phyloP scores from a whole-genome alignment of 23 tunicate genomes.

The Trididemnum miniatum region DNA sequence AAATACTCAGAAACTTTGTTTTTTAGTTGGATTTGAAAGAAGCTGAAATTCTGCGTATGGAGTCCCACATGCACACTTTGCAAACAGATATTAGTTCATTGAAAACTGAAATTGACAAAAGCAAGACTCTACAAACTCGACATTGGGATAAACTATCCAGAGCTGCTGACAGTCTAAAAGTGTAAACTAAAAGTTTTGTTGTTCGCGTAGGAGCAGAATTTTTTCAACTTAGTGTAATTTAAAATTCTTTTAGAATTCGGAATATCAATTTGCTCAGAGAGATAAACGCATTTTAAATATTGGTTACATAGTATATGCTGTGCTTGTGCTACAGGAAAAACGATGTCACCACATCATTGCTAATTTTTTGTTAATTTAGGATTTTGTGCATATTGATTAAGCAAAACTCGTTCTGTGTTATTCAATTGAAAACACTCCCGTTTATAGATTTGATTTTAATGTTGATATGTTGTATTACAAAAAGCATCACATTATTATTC shows the following conservation, averaged over 20 bases:
- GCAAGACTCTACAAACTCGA: constrained; percentile 57
- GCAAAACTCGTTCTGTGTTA: no score
- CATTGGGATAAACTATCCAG: constrained; percentile 54
- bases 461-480: no score
- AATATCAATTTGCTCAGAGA: neutral
- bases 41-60: constrained; percentile 70
- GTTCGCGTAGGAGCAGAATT: neutral
- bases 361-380: no score
- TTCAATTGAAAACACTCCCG: no score
- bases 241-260: neutral
- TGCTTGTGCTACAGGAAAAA: no score
- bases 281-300: no score
- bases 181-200: neutral
- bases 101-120: constrained; percentile 56
- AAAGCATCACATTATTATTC: no score
- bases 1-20: no score
- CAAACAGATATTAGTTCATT: constrained; percentile 65
- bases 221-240: neutral
- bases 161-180: constrained; percentile 42
- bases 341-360: no score
- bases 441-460: no score
- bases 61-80: constrained; percentile 73
- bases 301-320: no score
- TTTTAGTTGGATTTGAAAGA: constrained; percentile 65
- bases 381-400: no score